These are phyloP conservation scores for Paradoxurus hermaphroditus DNA, from an alignment of 2,113 vertebrate species.

Conservation along the genomic window DNA sequence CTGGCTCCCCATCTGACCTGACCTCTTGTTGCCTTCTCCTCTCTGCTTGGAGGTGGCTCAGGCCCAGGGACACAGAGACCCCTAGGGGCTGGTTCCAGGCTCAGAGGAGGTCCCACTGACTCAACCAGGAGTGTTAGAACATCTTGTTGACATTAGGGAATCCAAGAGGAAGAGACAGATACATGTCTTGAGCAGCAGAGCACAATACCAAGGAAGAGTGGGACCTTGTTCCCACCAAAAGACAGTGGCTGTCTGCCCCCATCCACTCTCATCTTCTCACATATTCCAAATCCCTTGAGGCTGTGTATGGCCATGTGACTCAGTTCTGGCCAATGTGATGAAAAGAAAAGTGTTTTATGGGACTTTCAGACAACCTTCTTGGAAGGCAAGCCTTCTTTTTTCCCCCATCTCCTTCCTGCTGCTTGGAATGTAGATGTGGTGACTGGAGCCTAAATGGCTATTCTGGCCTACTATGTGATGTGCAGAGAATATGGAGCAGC, in stretches of 20 bases:
- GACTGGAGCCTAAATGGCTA: neutral
- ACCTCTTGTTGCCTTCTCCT: neutral
- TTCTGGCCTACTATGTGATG: neutral
- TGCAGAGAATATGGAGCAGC: neutral
- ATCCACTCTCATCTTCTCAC: neutral
- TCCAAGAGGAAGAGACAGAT: neutral
- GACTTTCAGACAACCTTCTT: neutral
- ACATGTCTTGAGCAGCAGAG: neutral
- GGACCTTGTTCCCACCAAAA: neutral
- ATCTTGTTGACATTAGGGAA: no score
- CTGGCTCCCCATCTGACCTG: neutral
- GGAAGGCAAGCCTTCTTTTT: neutral
- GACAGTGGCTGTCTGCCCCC: neutral
- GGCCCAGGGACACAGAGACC: no score
- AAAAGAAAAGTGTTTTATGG: neutral
- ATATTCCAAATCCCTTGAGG: neutral
- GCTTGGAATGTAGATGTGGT: neutral
- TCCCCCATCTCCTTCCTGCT: neutral
- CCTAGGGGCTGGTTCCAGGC: no score
- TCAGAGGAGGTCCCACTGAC: neutral
- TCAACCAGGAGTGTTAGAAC: neutral
- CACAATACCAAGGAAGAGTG: neutral
- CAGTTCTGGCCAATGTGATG: neutral
- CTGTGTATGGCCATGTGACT: neutral
- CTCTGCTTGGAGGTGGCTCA: neutral